These are phyloP conservation scores for Hippoglossus stenolepis DNA, from an alignment of 2,113 vertebrate genomes.

Conservation along the genomic window DNA sequence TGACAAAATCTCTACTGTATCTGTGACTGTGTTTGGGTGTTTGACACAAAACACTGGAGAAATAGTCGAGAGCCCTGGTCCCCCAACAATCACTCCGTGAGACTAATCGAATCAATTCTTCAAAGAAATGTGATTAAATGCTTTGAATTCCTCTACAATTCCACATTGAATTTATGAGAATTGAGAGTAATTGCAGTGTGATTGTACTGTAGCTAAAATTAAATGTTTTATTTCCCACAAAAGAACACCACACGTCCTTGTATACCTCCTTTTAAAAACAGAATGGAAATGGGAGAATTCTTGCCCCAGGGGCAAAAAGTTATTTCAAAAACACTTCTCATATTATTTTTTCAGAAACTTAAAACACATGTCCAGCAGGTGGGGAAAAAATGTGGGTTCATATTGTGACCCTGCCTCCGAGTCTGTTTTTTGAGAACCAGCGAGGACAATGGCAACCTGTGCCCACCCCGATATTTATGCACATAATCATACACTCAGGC, in stretches of 20 bases:
- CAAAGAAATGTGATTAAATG: slow-evolving; percentile 36
- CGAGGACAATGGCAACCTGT: slow-evolving; percentile 73
- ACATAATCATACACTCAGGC: slow-evolving; percentile 77
- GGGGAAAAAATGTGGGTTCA: slow-evolving; percentile 36
- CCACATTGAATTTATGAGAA: slow-evolving; percentile 10
- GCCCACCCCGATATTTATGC: slow-evolving; percentile 76
- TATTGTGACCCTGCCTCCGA: slow-evolving; percentile 62
- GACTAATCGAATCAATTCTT: slow-evolving; percentile 42
- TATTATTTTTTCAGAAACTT: slow-evolving; percentile 42
- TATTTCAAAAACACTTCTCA: slow-evolving; percentile 10
- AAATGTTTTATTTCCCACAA: slow-evolving; percentile 6
- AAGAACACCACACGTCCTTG: slow-evolving; percentile 20
- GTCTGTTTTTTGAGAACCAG: slow-evolving; percentile 51
- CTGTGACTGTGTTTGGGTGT: slow-evolving; percentile 35
- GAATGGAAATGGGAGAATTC: neutral
- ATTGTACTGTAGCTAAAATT: slow-evolving; percentile 16
- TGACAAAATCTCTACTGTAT: slow-evolving; percentile 37
- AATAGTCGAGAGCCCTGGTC: slow-evolving; percentile 17
- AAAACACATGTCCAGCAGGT: slow-evolving; percentile 63
- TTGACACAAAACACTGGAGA: slow-evolving; percentile 32
- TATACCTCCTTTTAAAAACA: slow-evolving; percentile 5
- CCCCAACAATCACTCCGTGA: slow-evolving; percentile 27
- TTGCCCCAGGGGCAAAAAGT: neutral
- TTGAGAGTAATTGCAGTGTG: slow-evolving; percentile 15
- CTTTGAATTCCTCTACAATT: slow-evolving; percentile 28